These are phyloP conservation scores for Ecliptopera silaceata DNA, from an alignment of 2,888 invertebrate species.

Conservation along the genomic window DNA sequence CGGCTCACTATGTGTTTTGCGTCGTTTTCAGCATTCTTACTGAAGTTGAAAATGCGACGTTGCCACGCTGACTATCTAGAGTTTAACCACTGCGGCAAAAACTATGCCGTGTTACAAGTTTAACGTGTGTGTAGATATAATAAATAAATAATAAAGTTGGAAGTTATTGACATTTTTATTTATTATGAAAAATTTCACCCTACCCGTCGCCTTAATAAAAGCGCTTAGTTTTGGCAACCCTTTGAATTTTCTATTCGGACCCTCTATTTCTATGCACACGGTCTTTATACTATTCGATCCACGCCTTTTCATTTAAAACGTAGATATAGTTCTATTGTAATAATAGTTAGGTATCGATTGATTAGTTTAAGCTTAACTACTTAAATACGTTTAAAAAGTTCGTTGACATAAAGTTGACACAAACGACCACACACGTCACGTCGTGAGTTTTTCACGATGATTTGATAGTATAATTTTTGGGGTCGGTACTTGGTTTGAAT, in stretches of 20 bases:
- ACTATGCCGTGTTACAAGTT: too few species aligned
- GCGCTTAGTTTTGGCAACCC: slow-evolving; percentile 76
- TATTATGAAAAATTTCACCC: too few species aligned
- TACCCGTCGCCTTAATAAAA: too few species aligned
- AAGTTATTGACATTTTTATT: too few species aligned
- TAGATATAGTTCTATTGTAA: slow-evolving; percentile 10
- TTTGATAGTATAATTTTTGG: slow-evolving; percentile 57
- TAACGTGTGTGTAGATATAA: too few species aligned
- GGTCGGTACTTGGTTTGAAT: slow-evolving; percentile 31
- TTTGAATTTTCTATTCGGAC: slow-evolving; percentile 69
- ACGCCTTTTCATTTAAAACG: slow-evolving; percentile 35
- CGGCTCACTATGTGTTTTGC: too few species aligned
- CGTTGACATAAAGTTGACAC: slow-evolving; percentile 54
- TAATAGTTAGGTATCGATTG: slow-evolving; percentile 26
- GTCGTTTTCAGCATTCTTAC: too few species aligned
- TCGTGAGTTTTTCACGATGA: slow-evolving; percentile 48
- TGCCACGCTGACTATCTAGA: too few species aligned
- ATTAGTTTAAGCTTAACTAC: slow-evolving; percentile 31
- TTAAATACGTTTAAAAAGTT: slow-evolving; percentile 44
- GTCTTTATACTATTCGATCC: slow-evolving; percentile 46
- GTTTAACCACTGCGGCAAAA: too few species aligned
- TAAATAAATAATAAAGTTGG: too few species aligned
- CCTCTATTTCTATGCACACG: slow-evolving; percentile 60
- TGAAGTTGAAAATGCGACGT: too few species aligned
- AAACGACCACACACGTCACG: slow-evolving; percentile 45